Conservation (phyloP, 2,797 vertebrate genomes). For the Otus scops region DNA sequence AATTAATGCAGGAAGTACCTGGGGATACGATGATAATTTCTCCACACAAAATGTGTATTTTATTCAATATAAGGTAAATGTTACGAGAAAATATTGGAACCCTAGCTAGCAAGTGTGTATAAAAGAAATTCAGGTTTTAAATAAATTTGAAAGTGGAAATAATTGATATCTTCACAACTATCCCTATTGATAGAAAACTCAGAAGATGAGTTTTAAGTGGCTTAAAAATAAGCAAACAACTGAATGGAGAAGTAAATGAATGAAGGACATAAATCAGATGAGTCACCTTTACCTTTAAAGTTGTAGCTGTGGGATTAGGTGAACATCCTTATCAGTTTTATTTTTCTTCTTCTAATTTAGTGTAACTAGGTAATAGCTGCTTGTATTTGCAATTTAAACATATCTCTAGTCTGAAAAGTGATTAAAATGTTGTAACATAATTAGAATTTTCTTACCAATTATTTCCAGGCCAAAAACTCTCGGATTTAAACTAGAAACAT, state of each 20-base stretch:
- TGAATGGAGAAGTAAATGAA: neutral
- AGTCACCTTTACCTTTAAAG: neutral
- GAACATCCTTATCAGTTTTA: neutral
- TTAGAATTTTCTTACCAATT: neutral
- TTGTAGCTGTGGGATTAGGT: neutral
- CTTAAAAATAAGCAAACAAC: neutral
- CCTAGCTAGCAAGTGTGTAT: neutral
- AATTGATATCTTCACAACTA: neutral
- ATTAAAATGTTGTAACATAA: neutral
- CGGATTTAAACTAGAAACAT: neutral
- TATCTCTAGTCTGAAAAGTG: neutral
- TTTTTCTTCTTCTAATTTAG: neutral
- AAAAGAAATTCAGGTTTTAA: neutral
- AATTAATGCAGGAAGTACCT: conserved; percentile 8
- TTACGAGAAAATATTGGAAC: neutral
- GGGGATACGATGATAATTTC: neutral
- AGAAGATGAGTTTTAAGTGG: neutral
- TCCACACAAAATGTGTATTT: neutral
- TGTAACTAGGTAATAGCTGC: neutral
- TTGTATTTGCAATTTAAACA: neutral
- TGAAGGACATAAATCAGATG: neutral
- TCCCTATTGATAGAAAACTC: neutral
- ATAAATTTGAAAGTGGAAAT: neutral
- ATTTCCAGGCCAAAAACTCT: neutral
- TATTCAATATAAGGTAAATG: conserved; percentile 6